Base-by-base conservation (phyloP, 2,797 vertebrate genomes). In the Ctenosaura bakeri region DNA sequence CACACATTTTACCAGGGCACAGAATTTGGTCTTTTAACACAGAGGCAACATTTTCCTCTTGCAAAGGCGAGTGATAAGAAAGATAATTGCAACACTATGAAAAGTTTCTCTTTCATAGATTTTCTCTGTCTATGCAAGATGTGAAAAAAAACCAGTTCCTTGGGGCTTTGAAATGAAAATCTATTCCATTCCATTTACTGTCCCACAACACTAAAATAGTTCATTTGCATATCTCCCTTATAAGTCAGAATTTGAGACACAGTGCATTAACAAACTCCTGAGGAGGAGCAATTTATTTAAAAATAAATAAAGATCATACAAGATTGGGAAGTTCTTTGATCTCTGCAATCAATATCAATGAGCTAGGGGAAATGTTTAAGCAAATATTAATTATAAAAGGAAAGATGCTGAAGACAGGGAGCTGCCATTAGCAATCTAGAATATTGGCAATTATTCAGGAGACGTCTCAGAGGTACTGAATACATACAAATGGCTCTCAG, bases 321-420 rank as follows among this genome's bases (percentile, higher is more conserved):
- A 83, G 59, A 83, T 78, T 83, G 26, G 22, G 62, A 76, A 24
- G 62, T 69, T 56, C 80, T 90, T 87, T 88, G 80, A 88, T 90
- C 74, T 88, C 54, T 69, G n/a, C 77, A 83, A 90, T 87, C 80
- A 83, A 59, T 90, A 87, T 62, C 87, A 29, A 90, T 88, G 87
- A 90, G 50, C 86, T 81, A 88, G 59, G 80, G 90, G 59, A 83
- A 83, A 88, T 13, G 62, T 83, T 38, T 83, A 38, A 84, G 81
- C 71, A 83, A 90, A 66, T 83, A 87, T 87, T 87, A 77, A 83
- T 90, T 87, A 86, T 83, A 83, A 74, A 86, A 73, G 59, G 84
- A 54, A 82, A 82, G 84, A 74, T 64, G 74, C 38, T 78, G 78
- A 84, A 83, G 80, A 69, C 50, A 38, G 14, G 46, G n/a, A 69